A percentile compares a stretch with the other conserved stretches of the same genome.
Conservation (phyloP, 2,113 vertebrate species). For the Lates calcarifer region DNA sequence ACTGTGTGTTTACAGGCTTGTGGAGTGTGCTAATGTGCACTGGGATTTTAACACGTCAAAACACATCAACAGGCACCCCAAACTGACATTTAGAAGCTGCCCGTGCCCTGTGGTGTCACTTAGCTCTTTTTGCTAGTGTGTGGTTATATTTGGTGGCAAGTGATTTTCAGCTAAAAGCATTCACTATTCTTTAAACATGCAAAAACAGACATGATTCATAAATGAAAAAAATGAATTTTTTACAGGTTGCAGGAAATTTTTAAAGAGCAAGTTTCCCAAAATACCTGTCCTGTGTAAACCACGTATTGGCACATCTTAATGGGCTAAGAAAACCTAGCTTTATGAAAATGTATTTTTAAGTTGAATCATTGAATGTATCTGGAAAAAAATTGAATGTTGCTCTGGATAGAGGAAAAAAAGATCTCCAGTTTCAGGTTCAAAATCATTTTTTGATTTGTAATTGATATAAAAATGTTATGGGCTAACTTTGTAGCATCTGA, state of each 20-base stretch:
- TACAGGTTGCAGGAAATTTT: background rate
- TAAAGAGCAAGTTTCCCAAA: background rate
- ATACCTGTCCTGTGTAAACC: background rate
- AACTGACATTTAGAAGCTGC: conserved; percentile 64
- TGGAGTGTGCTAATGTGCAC: conserved; percentile 43
- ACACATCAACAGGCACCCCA: conserved; percentile 55
- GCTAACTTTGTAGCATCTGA: background rate
- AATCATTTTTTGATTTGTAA: background rate
- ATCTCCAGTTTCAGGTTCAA: too few relatives aligned
- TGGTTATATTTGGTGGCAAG: background rate
- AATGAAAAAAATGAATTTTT: too few relatives aligned
- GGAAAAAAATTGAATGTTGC: too few relatives aligned
- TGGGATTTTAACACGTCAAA: conserved; percentile 70
- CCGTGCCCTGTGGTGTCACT: conserved; percentile 34
- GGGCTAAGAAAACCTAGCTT: background rate
- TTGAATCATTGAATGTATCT: background rate
- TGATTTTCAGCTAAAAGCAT: background rate
- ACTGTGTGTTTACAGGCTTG: conserved; percentile 59
- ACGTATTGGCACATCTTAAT: background rate
- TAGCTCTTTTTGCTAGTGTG: conserved; percentile 9
- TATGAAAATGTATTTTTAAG: background rate
- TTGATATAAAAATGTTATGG: background rate
- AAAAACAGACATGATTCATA: too few relatives aligned
- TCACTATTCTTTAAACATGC: background rate
- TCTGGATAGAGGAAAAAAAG: too few relatives aligned